Evolutionary conservation across 2,888 invertebrate genomes (phyloP), one percentile per base, ranked within the genome.

Genomic region (Drosophila cracens): DNA sequence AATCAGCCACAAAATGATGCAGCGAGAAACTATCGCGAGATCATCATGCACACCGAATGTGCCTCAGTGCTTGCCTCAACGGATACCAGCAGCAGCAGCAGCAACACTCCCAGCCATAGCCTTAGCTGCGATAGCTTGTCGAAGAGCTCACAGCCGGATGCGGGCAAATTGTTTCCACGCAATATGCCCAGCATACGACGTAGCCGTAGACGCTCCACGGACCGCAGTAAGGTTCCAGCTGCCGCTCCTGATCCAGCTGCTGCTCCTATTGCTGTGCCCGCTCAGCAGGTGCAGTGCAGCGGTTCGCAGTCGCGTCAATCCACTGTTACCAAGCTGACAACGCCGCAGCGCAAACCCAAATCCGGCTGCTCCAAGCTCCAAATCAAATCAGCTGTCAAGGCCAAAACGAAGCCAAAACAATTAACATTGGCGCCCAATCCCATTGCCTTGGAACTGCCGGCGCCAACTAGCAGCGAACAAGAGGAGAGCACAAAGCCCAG

Each of bases 21-120:
- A 85, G 95, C 96, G 85, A 96, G 96, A 87, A 96, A 96, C 93
- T 96, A 96, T 93, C 94, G 96, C 76, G 96, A 96, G 87, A 93
- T 91, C 36, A 62, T 83, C 13, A 58, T 81, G 61, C 70, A 73
- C 77, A 82, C 73, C 68, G 81, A 84, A 64, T 76, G 81, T 61
- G 63, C 75, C 40, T 82, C 81, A 21, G 78, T 79, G 0, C 58
- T 79, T 76, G 89, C 87, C 74, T 72, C 38, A 25, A 83, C 75
- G 33, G 57, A 69, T 21, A 76, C 64, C 33, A 83, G 73, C 62
- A 68, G 76, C 66, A 48, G 53, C 57, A 46, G 40, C 43, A 27
- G 54, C 69, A 73, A 74, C 54, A 76, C 74, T 31, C 43, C 70
- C 63, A 48, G 56, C 67, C 54, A 76, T 69, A 25, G 59, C 4